Conservation (phyloP, 2,888 invertebrate genomes). For the Slavum lentiscoides region DNA sequence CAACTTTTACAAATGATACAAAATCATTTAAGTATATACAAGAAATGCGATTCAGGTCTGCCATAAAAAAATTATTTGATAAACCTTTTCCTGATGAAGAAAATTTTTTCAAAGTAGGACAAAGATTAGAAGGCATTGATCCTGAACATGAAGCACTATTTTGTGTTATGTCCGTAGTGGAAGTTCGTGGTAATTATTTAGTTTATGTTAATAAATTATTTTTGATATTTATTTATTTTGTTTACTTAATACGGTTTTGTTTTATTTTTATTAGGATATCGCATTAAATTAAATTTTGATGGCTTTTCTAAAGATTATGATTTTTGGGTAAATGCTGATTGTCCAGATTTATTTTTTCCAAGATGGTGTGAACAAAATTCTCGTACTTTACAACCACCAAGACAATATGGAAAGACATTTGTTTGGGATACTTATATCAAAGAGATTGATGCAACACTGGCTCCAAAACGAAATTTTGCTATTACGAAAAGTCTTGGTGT, state of each 20-base stretch:
- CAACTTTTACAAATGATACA: neutral
- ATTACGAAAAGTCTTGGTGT: constrained; percentile 1
- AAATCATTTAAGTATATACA: constrained; percentile 5
- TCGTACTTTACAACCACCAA: constrained; percentile 78
- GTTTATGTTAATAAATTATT: neutral
- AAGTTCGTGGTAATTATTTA: constrained; percentile 64
- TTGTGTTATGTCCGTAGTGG: constrained; percentile 83
- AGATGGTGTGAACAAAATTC: constrained; percentile 91
- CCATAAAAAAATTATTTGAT: constrained; percentile 32
- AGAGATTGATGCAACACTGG: neutral
- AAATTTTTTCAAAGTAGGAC: constrained; percentile 79
- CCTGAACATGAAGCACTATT: constrained; percentile 87
- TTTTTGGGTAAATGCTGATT: constrained; percentile 92
- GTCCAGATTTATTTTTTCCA: constrained; percentile 86
- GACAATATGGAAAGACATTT: constrained; percentile 63
- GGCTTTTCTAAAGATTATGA: constrained; percentile 86
- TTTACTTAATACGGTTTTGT: no score
- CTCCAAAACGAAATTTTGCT: constrained; percentile 27
- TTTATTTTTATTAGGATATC: constrained; percentile 67
- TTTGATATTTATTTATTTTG: neutral
- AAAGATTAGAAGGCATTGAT: constrained; percentile 92
- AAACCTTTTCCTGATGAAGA: constrained; percentile 34
- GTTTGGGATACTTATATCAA: constrained; percentile 24
- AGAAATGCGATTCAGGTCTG: constrained; percentile 20
- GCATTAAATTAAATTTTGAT: constrained; percentile 87